Evolutionary conservation across 2,113 vertebrate species (phyloP), one percentile per base, ranked within the genome.

Genomic region (Illadopsis cleaveri): DNA sequence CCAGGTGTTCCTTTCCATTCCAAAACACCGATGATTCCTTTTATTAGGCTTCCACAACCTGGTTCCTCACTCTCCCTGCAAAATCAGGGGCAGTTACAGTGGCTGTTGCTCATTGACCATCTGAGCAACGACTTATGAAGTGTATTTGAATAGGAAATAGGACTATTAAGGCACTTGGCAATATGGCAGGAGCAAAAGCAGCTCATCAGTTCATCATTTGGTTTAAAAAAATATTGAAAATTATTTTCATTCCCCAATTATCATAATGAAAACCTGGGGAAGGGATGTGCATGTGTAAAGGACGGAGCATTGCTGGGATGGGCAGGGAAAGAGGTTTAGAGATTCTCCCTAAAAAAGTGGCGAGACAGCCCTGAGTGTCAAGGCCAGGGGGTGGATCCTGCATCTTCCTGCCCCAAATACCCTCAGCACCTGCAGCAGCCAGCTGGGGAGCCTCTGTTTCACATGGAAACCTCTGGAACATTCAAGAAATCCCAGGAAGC

Each of bases 151-250:
- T 40, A 47, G 92, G 56, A 90, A 94, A 93, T 35, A 14, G 51
- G 72, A 33, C 76, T 23, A 95, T 96, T 88, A 95, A 96, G 88
- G 40, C 88, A 84, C 93, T 96, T 92, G 66, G 83, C 93, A 95
- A 93, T 93, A 95, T 86, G 94, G 93, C 94, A 89, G 82, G 8
- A 75, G 90, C 47, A 20, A 81, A 90, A 91, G 84, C 75, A 75
- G 77, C 79, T 75, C 17, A 1, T 1, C 68, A 83, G 71, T 92
- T 93, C 92, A 86, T 82, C 12, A 56, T 86, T 68, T 9, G 22
- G 15, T 84, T 93, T 48, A 40, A 83, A 96, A 95, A 83, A 92
- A 86, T 60, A 77, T 12, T 68, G 93, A 64, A 66, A 90, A 51
- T 90, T 58, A 66, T 77, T 92, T 93, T 89, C 70, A 82, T 83